Conservation (phyloP, 2,113 vertebrate species). For the Meriones unguiculatus region DNA sequence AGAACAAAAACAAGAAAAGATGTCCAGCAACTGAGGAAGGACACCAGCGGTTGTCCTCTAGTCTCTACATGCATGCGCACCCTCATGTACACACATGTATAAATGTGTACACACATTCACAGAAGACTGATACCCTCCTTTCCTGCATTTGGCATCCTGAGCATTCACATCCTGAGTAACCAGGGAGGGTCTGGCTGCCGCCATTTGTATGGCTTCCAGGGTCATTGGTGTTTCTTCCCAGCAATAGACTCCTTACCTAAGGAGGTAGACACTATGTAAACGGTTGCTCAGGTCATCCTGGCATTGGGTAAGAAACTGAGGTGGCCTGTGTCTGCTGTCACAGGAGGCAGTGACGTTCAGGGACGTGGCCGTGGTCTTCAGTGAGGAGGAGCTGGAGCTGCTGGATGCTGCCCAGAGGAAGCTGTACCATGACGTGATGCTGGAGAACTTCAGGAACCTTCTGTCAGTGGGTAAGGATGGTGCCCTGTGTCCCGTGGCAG, state of each 20-base stretch:
- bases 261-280: not conserved
- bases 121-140: too few species aligned
- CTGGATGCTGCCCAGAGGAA: constrained; percentile 53
- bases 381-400: constrained; percentile 66
- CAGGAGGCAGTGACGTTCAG: constrained; percentile 68
- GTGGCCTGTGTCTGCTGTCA: not conserved
- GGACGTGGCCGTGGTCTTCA: constrained; percentile 76
- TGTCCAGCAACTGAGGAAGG: not conserved
- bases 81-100: too few species aligned
- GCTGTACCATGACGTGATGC: constrained; percentile 77
- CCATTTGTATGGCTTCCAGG: too few species aligned
- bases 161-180: too few species aligned
- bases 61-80: not conserved
- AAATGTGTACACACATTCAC: too few species aligned
- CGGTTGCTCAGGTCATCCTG: not conserved
- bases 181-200: too few species aligned
- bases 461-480: constrained; percentile 68
- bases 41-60: not conserved
- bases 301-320: not conserved
- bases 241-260: not conserved
- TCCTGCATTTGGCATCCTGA: too few species aligned
- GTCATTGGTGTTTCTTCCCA: not conserved
- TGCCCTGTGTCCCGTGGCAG: accelerated
- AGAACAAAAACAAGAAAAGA: not conserved
- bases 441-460: constrained; percentile 78